Evolutionary conservation across 2,888 invertebrate species (phyloP).

Genomic region (Byasa hedistus): DNA sequence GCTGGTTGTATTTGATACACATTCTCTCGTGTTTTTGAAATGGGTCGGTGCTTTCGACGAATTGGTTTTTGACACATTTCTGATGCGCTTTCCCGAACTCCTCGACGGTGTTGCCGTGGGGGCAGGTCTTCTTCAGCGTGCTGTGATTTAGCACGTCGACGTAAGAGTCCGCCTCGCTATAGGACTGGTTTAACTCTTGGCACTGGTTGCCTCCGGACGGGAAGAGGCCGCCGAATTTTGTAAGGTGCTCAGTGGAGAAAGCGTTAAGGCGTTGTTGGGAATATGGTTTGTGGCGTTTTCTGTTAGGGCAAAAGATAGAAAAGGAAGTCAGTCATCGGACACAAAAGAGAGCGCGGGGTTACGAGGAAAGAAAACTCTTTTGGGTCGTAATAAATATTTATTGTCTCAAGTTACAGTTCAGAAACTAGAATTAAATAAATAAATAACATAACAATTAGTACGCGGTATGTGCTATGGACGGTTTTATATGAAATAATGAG

Average conservation of each 20-base stretch:
- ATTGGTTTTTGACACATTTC: constrained; percentile 71
- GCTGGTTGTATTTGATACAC: constrained; percentile 76
- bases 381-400: constrained; percentile 14
- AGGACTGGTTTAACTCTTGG: constrained; percentile 72
- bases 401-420: constrained; percentile 22
- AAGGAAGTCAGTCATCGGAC: constrained; percentile 47
- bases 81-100: constrained; percentile 77
- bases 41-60: constrained; percentile 51
- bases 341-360: constrained; percentile 7
- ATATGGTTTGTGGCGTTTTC: constrained; percentile 77
- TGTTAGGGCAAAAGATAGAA: constrained; percentile 70
- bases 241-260: constrained; percentile 76
- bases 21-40: constrained; percentile 74
- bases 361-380: constrained; percentile 18
- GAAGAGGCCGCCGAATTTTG: constrained; percentile 74
- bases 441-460: constrained; percentile 29
- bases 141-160: constrained; percentile 70
- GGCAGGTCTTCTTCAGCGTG: constrained; percentile 63
- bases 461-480: constrained; percentile 6
- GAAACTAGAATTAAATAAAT: constrained; percentile 29
- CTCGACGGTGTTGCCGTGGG: constrained; percentile 71
- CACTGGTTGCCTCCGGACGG: constrained; percentile 74
- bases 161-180: constrained; percentile 73
- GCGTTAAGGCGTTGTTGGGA: constrained; percentile 77
- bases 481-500: constrained; percentile 61